Percentiles rank a stretch among this genome's conserved stretches.
Conservation (phyloP, 2,797 vertebrate genomes). For the Bufotes viridis region DNA sequence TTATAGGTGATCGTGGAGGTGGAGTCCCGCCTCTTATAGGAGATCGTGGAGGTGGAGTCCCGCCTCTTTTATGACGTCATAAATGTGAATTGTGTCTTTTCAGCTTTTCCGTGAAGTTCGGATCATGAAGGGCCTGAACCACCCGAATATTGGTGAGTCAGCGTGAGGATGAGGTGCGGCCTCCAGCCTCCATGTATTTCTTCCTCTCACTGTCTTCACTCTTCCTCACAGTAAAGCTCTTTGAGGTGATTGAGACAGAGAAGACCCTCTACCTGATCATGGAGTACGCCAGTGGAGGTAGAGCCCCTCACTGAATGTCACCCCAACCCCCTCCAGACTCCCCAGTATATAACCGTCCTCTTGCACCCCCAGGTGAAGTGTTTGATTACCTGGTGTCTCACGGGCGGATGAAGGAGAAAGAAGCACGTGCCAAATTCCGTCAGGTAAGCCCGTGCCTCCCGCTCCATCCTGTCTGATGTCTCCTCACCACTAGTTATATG, state of each 20-base stretch:
- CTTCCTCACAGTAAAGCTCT: conserved; percentile 82
- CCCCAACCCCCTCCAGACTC: too few relatives aligned
- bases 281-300: conserved; percentile 93
- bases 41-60: background rate
- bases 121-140: conserved; percentile 94
- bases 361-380: conserved; percentile 83
- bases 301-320: background rate
- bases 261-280: conserved; percentile 93
- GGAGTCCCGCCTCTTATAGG: too few relatives aligned
- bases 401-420: conserved; percentile 96
- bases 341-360: background rate
- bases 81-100: background rate
- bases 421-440: conserved; percentile 87
- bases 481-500: background rate
- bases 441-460: conserved; percentile 27
- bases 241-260: conserved; percentile 93
- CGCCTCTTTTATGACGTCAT: background rate
- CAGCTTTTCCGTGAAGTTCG: conserved; percentile 93
- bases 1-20: too few relatives aligned
- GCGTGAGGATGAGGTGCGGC: too few relatives aligned
- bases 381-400: conserved; percentile 96
- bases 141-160: conserved; percentile 91
- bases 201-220: background rate
- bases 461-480: background rate
- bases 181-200: background rate